Evolutionary conservation across 2,113 vertebrate genomes (phyloP).

Genomic region (Chloebia gouldiae): DNA sequence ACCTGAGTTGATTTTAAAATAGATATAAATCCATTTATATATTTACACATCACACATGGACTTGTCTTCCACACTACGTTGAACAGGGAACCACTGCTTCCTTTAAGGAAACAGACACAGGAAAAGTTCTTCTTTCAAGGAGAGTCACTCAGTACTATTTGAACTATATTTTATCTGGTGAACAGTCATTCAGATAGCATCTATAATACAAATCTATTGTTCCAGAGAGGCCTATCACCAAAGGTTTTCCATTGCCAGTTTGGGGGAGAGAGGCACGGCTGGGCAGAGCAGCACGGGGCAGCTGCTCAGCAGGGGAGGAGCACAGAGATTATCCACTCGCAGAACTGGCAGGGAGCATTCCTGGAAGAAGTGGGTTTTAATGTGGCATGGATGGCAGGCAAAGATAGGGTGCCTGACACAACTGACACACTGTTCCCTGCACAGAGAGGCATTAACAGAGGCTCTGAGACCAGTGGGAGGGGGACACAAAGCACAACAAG

Average conservation of each 20-base stretch:
- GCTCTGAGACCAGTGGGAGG: not conserved
- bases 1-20: not conserved
- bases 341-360: not conserved
- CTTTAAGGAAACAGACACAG: not conserved
- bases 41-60: not conserved
- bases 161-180: not conserved
- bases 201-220: not conserved
- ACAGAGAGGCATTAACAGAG: not conserved
- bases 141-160: not conserved
- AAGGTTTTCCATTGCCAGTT: not conserved
- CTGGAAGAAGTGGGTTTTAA: not conserved
- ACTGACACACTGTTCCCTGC: not conserved
- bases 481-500: not conserved
- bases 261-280: rapidly evolving
- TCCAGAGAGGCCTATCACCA: not conserved
- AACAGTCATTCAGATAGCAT: not conserved
- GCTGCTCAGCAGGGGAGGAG: not conserved
- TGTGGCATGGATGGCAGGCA: not conserved
- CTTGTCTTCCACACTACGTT: not conserved
- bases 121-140: not conserved
- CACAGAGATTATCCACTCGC: not conserved
- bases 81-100: not conserved
- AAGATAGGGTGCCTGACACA: not conserved
- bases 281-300: rapidly evolving
- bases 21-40: not conserved